phyloP scores from a whole-genome alignment of 2,113 vertebrate species.

The Macquaria australasica region DNA sequence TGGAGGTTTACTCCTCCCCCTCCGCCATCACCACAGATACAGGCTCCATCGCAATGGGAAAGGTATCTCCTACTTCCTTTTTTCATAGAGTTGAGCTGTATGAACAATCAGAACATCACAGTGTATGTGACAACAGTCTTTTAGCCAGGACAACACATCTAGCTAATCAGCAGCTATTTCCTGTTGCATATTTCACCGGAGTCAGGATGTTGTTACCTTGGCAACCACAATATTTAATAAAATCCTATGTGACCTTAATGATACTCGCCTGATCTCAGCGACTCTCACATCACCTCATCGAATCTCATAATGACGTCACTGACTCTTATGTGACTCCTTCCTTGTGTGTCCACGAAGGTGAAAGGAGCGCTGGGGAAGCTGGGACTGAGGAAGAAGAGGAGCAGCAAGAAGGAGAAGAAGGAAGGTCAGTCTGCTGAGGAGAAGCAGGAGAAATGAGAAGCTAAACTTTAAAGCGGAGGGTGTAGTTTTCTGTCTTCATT shows the following conservation, averaged over 20 bases:
- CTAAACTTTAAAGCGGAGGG: not conserved
- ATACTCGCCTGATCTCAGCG: not conserved
- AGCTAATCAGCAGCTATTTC: not conserved
- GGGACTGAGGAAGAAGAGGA: slow-evolving; percentile 88
- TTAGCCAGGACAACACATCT: not conserved
- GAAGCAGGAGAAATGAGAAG: not conserved
- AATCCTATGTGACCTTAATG: not conserved
- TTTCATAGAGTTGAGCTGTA: not conserved
- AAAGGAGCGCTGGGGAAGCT: slow-evolving; percentile 85
- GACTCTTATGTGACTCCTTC: not conserved
- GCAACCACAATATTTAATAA: not conserved
- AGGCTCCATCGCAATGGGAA: slow-evolving; percentile 61
- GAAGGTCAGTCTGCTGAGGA: slow-evolving; percentile 54
- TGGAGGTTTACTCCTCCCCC: slow-evolving; percentile 88
- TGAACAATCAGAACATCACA: not conserved
- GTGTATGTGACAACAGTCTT: not conserved
- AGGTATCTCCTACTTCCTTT: slow-evolving; percentile 45
- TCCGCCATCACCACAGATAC: slow-evolving; percentile 63
- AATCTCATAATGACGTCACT: fast-evolving
- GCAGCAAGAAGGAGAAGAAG: slow-evolving; percentile 82
- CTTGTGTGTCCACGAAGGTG: slow-evolving; percentile 32
- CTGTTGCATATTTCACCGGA: not conserved
- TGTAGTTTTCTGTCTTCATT: not conserved
- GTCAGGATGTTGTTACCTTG: not conserved
- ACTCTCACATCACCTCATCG: not conserved